phyloP scores from a whole-genome alignment of 2,888 invertebrate genomes.

The Morinoia aosen region DNA sequence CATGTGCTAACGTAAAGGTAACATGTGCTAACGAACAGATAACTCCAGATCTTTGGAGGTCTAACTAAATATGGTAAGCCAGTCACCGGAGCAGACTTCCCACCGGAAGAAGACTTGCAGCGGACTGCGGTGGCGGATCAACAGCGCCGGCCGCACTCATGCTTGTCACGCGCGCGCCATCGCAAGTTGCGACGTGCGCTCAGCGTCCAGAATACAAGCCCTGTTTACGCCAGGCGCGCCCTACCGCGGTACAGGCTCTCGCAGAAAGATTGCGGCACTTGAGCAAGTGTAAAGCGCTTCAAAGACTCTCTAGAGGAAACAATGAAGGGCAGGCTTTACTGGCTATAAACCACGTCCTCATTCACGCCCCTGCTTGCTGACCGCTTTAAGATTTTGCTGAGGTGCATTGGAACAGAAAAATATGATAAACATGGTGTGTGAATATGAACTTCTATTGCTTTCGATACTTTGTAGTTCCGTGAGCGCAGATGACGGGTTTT shows the following conservation, averaged over 20 bases:
- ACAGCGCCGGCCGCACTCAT: background rate
- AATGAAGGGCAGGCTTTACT: background rate
- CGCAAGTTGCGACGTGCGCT: constrained; percentile 41
- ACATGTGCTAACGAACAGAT: background rate
- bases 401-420: background rate
- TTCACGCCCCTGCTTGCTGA: background rate
- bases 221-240: constrained; percentile 10
- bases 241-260: background rate
- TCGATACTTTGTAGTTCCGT: background rate
- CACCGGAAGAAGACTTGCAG: background rate
- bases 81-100: constrained; percentile 27
- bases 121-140: background rate
- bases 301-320: constrained; percentile 30
- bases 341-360: background rate
- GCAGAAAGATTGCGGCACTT: constrained; percentile 44
- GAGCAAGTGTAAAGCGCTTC: constrained; percentile 38
- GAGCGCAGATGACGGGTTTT: background rate
- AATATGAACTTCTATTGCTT: background rate
- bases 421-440: background rate
- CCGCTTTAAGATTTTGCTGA: background rate
- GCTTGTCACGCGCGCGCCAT: constrained; percentile 30
- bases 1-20: background rate
- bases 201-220: constrained; percentile 1
- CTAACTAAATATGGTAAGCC: background rate
- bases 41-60: background rate